A percentile compares a stretch with the other conserved stretches of the same genome.
Evolutionary conservation across 2,113 vertebrate species (phyloP).

Genomic region (Camarhynchus parvulus): DNA sequence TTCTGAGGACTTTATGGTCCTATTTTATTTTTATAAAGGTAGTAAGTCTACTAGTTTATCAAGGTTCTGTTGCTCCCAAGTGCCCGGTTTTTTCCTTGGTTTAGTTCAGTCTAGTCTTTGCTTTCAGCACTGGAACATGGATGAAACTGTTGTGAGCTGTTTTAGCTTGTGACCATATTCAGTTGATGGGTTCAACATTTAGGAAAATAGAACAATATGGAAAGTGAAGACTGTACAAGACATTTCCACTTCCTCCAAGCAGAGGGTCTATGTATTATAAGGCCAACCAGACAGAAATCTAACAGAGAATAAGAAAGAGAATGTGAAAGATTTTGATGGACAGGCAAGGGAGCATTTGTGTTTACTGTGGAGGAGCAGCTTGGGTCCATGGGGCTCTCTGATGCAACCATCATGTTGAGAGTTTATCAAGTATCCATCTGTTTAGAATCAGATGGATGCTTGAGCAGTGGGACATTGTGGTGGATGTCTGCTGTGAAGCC

Average conservation of each 20-base stretch:
- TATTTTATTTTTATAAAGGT: not conserved
- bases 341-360: not conserved
- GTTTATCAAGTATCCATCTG: not conserved
- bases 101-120: not conserved
- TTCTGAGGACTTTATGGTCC: not conserved
- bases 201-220: not conserved
- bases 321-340: not conserved
- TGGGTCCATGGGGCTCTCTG: not conserved
- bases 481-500: not conserved
- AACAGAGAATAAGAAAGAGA: not conserved
- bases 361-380: not conserved
- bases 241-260: not conserved
- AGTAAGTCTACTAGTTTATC: not conserved
- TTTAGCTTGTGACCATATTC: not conserved
- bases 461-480: not conserved
- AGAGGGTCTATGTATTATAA: not conserved
- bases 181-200: not conserved
- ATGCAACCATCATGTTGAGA: not conserved
- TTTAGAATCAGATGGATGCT: not conserved
- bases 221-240: not conserved
- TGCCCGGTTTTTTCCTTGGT: not conserved
- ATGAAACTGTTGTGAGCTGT: not conserved
- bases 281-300: not conserved
- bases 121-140: not conserved
- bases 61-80: not conserved